A percentile compares a stretch with the other conserved stretches of the same genome.
phyloP scores from a whole-genome alignment of 2,113 vertebrate genomes.

The Scartelaos histophorus region DNA sequence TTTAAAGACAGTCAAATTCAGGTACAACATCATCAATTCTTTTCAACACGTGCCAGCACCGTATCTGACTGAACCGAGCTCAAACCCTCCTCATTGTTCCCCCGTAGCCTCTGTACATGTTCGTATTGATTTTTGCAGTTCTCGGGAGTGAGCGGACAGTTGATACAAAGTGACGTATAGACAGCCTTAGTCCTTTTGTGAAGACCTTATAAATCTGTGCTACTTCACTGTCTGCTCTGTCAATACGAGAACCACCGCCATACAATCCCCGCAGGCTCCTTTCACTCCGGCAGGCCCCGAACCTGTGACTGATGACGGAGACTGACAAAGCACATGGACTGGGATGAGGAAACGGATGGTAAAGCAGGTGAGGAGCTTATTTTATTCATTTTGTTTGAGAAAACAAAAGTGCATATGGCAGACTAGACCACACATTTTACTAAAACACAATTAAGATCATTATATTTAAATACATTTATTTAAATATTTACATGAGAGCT shows the following conservation, averaged over 20 bases:
- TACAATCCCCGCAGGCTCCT: not conserved
- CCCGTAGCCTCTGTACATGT: constrained; percentile 49
- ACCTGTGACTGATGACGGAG: too few species aligned
- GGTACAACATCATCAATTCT: not conserved
- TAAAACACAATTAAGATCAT: too few species aligned
- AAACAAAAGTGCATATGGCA: too few species aligned
- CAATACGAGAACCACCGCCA: constrained; percentile 34
- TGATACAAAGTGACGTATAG: constrained; percentile 65
- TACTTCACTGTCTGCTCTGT: constrained; percentile 41
- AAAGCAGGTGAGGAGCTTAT: too few species aligned
- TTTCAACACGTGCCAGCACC: not conserved
- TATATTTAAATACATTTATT: too few species aligned
- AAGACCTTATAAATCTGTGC: constrained; percentile 52
- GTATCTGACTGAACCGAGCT: not conserved
- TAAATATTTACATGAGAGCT: too few species aligned
- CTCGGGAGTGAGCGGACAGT: constrained; percentile 48
- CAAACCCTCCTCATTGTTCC: not conserved
- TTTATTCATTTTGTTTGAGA: too few species aligned
- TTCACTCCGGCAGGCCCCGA: not conserved
- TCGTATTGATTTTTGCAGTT: constrained; percentile 66
- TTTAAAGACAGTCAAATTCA: too few species aligned
- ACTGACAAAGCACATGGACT: too few species aligned
- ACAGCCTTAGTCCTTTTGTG: constrained; percentile 63
- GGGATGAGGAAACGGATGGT: too few species aligned
- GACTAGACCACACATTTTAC: too few species aligned